Evolutionary conservation across 1,140 invertebrate species (phyloP).

Genomic region (Drosophila funebris): DNA sequence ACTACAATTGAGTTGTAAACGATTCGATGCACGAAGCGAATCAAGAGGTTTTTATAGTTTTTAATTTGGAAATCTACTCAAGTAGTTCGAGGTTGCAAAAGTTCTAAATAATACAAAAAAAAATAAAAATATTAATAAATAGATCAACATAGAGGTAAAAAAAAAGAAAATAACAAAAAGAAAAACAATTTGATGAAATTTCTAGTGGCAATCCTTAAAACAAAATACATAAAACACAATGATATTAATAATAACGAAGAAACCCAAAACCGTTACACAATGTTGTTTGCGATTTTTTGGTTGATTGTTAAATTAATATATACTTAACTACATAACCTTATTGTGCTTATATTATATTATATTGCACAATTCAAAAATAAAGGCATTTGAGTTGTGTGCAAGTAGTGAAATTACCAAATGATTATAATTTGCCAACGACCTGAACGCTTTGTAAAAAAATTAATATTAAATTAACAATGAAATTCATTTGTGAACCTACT

Average conservation of each 20-base stretch:
- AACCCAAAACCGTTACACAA: conserved; percentile 38
- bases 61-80: conserved; percentile 54
- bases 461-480: conserved; percentile 13
- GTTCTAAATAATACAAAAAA: conserved; percentile 49
- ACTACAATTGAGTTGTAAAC: conserved; percentile 50
- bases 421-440: conserved; percentile 68
- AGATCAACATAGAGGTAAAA: conserved; percentile 30
- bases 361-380: conserved; percentile 54
- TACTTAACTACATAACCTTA: conserved; percentile 8
- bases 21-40: conserved; percentile 46
- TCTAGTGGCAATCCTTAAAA: conserved; percentile 63
- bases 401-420: conserved; percentile 54
- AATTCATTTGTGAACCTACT: conserved; percentile 38
- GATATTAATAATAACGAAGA: background rate
- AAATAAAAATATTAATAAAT: conserved; percentile 35
- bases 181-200: conserved; percentile 43
- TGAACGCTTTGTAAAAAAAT: conserved; percentile 68
- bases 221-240: background rate
- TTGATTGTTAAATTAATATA: conserved; percentile 72
- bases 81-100: conserved; percentile 20
- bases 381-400: conserved; percentile 29
- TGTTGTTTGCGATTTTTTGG: conserved; percentile 75
- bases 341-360: conserved; percentile 48
- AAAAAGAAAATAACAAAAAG: conserved; percentile 13
- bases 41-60: conserved; percentile 65